A percentile compares a stretch with the other conserved stretches of the same genome.
Conservation (phyloP, 2,888 invertebrate species). For the Macrophya alboannulata region DNA sequence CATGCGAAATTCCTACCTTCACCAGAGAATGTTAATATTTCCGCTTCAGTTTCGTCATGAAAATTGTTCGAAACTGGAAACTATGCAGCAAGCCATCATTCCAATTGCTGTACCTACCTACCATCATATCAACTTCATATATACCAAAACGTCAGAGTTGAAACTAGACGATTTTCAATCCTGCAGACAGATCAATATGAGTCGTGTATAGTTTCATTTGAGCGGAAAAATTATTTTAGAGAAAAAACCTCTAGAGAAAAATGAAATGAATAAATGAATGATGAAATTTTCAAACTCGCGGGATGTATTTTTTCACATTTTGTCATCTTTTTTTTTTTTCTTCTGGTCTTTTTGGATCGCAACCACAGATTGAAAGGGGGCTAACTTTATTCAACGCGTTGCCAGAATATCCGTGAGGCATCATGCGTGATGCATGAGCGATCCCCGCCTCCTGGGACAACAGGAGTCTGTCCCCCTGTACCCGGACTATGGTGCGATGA, state of each 20-base stretch:
- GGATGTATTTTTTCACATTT: background rate
- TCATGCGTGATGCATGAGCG: constrained; percentile 47
- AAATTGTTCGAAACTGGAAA: constrained; percentile 4
- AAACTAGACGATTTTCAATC: background rate
- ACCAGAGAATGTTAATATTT: constrained; percentile 14
- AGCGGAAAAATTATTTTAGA: too few relatives aligned
- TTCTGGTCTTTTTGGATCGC: background rate
- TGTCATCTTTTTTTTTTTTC: background rate
- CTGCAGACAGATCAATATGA: background rate
- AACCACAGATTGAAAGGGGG: background rate
- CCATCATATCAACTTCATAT: background rate
- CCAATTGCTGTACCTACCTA: background rate
- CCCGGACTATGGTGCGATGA: background rate
- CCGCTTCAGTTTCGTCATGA: background rate
- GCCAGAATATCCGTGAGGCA: constrained; percentile 22
- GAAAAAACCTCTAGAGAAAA: background rate
- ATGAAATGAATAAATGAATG: background rate
- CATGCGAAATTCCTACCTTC: background rate
- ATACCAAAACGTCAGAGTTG: background rate
- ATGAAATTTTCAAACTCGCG: too few relatives aligned
- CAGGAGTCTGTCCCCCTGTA: background rate
- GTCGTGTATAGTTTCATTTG: background rate
- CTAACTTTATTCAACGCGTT: constrained; percentile 39
- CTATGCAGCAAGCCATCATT: constrained; percentile 4
- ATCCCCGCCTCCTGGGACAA: constrained; percentile 20